Evolutionary conservation across 2,797 vertebrate species (phyloP).

Genomic region (Neosilurus mollespiculum): DNA sequence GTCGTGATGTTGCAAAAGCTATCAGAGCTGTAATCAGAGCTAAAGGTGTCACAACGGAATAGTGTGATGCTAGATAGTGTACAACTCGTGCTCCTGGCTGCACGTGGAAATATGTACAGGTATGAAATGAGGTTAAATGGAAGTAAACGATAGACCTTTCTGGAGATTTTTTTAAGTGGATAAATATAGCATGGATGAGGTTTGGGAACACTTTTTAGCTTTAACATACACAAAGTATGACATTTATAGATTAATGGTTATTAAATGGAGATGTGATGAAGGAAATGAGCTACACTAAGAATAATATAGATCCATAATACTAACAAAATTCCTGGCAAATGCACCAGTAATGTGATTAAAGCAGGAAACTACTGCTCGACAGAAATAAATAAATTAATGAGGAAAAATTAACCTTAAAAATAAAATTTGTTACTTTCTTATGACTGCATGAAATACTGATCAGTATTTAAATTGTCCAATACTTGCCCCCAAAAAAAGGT

Average conservation of each 20-base stretch:
- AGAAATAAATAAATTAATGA: neutral
- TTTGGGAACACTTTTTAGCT: neutral
- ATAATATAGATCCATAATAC: neutral
- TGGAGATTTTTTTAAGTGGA: neutral
- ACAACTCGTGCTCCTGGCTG: too few species aligned
- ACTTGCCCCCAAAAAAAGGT: neutral
- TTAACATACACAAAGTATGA: neutral
- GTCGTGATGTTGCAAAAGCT: too few species aligned
- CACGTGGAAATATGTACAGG: neutral
- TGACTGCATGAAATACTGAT: neutral
- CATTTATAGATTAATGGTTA: neutral
- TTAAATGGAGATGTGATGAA: neutral
- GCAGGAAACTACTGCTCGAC: neutral
- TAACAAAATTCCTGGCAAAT: neutral
- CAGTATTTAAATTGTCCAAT: neutral
- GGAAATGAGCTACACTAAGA: neutral
- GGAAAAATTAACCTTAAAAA: neutral
- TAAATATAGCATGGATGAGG: slow-evolving; percentile 3
- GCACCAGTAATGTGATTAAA: neutral
- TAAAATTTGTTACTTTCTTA: neutral
- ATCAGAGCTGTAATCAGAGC: too few species aligned
- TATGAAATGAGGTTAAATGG: neutral
- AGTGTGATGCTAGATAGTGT: too few species aligned
- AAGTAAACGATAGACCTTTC: neutral
- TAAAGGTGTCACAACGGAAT: too few species aligned